These are phyloP conservation scores for Aradus depressus DNA, from an alignment of 2,888 invertebrate genomes.

Conservation along the genomic window DNA sequence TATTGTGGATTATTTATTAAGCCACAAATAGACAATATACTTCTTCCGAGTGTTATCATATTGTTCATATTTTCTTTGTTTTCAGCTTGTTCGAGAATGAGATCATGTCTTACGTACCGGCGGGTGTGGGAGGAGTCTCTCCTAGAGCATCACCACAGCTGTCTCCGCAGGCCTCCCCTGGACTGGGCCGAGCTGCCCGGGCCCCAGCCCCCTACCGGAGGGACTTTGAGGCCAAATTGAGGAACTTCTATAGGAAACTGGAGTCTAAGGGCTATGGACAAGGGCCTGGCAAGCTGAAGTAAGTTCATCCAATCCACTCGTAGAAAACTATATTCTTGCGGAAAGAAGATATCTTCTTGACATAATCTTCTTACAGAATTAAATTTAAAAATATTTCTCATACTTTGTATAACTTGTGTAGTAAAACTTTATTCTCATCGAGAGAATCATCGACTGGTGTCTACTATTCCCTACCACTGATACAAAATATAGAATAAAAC, in stretches of 20 bases:
- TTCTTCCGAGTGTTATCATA: background rate
- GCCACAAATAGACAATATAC: too few relatives aligned
- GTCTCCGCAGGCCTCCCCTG: slow-evolving; percentile 71
- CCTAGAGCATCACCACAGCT: slow-evolving; percentile 51
- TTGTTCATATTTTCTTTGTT: slow-evolving; percentile 32
- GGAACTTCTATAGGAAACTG: slow-evolving; percentile 87
- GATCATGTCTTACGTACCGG: slow-evolving; percentile 93
- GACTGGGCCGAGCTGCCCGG: slow-evolving; percentile 54
- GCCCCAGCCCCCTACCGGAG: slow-evolving; percentile 83
- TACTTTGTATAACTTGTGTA: too few relatives aligned
- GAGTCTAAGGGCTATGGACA: slow-evolving; percentile 96
- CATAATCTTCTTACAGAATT: too few relatives aligned
- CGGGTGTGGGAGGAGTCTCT: slow-evolving; percentile 42
- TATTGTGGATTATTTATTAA: too few relatives aligned
- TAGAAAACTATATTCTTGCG: too few relatives aligned
- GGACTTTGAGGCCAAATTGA: slow-evolving; percentile 89
- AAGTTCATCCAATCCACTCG: slow-evolving; percentile 37
- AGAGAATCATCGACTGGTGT: too few relatives aligned
- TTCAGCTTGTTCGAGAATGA: slow-evolving; percentile 93
- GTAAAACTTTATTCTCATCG: too few relatives aligned
- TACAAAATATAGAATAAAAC: too few relatives aligned
- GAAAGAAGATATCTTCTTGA: too few relatives aligned
- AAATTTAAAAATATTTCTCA: too few relatives aligned
- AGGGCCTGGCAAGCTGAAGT: slow-evolving; percentile 95
- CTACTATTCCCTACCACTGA: too few relatives aligned